These are phyloP conservation scores for Murina feae DNA, from an alignment of 2,113 vertebrate genomes.

Conservation along the genomic window DNA sequence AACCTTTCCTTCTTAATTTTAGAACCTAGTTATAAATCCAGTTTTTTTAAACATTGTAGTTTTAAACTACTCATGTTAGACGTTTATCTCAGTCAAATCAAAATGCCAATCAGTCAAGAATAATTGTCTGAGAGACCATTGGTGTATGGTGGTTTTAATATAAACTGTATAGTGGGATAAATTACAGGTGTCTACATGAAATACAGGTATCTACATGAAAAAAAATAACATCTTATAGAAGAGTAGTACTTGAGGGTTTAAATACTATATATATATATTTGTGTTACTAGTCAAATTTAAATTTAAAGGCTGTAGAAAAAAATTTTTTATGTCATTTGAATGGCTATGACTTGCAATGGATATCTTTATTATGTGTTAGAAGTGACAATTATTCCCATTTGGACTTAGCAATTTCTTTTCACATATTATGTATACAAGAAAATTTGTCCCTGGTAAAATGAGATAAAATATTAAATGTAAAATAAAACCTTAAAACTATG, in stretches of 20 bases:
- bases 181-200: neutral
- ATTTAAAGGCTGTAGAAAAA: neutral
- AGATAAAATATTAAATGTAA: neutral
- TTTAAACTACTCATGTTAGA: conserved; percentile 3
- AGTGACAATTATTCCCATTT: neutral
- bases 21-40: neutral
- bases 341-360: neutral
- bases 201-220: neutral
- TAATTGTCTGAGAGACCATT: conserved; percentile 14
- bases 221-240: neutral
- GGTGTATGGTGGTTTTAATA: neutral
- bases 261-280: neutral
- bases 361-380: neutral
- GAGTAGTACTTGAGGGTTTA: neutral
- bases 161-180: neutral
- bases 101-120: neutral
- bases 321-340: neutral
- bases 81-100: conserved; percentile 23
- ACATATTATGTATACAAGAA: neutral
- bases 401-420: neutral
- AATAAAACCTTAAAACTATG: neutral
- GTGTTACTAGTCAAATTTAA: neutral
- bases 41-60: neutral
- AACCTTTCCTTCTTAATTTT: conserved; percentile 47
- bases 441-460: neutral